Base-by-base conservation (phyloP, 1,140 invertebrate species). In the Musca domestica region DNA sequence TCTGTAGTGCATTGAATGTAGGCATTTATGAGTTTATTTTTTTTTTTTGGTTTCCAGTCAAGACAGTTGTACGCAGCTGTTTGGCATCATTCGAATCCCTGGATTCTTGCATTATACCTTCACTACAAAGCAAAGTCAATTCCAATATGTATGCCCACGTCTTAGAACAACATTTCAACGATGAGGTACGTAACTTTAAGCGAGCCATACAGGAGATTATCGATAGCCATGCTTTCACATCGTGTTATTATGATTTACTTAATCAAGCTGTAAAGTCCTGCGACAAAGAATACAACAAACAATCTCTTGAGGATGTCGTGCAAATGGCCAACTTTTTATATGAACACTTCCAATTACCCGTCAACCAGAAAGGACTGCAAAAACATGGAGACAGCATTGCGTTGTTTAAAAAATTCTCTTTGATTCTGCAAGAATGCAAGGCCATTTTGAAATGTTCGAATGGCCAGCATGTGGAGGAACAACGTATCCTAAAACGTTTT, bases 31-130 rank as follows among this genome's bases (percentile, higher is more conserved):
- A 14, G 6, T 54, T 6, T 14, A 54, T 12, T 6, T 54, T 5
- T 54, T 48, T 47, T 68, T 12, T 47, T 61, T 22, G 15, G 10
- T 47, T 67, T 70, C 22, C 15, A 81, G 78, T 74, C n/a, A 81
- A 77, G 67, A 81, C 78, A 1, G 69, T 70, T 9, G 72, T 81
- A 3, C 74, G 78, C 23, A 81, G 78, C 51, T 79, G 74, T 65
- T 56, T 81, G 19, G 78, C 78, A 2, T 81, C 78, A 1, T 77
- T 81, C 69, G 78, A 81, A 56, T 81, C 77, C 27, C 56, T 81
- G 34, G 78, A 81, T 51, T 74, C 78, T 14, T 72, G 70, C 19
- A 70, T 81, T 58, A 77, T 81, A 71, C 78, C 78, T 0, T 75
- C 78, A 9, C 65, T 81, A 6, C 72, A 81, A 51, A 54, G 73